A percentile compares a stretch with the other conserved stretches of the same genome.
These are phyloP conservation scores for Cosmia trapezina DNA, from an alignment of 2,888 invertebrate species.

Conservation along the genomic window DNA sequence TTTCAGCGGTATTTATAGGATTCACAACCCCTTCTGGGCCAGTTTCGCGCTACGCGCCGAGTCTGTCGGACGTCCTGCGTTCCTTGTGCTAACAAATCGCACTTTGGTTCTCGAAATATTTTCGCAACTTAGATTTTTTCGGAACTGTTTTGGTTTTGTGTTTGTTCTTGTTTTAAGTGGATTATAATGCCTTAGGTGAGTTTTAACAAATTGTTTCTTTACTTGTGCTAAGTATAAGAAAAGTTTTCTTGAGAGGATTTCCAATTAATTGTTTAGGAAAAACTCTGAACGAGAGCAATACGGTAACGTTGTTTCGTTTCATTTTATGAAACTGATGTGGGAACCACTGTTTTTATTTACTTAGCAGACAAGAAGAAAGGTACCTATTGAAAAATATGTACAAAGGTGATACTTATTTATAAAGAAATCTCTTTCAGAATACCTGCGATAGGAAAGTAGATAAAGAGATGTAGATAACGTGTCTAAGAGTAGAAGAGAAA, in stretches of 20 bases:
- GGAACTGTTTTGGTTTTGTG: conserved; percentile 49
- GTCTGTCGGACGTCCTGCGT: conserved; percentile 55
- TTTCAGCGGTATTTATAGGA: conserved; percentile 65
- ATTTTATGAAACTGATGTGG: neutral
- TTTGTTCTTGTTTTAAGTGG: conserved; percentile 49
- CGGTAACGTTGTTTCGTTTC: neutral
- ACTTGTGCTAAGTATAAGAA: neutral
- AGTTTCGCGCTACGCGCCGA: conserved; percentile 66
- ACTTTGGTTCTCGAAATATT: conserved; percentile 47
- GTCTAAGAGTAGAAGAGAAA: too few relatives aligned
- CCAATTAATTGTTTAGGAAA: neutral
- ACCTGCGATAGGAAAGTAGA: too few relatives aligned
- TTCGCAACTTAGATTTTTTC: conserved; percentile 31
- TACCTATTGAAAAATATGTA: too few relatives aligned
- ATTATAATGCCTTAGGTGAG: conserved; percentile 49
- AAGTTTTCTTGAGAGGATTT: neutral
- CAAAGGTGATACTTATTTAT: too few relatives aligned
- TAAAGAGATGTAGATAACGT: too few relatives aligned
- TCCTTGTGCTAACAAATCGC: conserved; percentile 39
- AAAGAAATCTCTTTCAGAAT: too few relatives aligned
- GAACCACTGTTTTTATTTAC: neutral
- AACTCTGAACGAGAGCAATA: neutral
- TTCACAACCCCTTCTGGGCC: conserved; percentile 57
- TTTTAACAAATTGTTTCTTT: neutral
- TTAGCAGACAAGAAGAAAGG: too few relatives aligned